These are phyloP conservation scores for Henricia sp. DNA, from an alignment of 53 echinoderm and acorn worm species.

Conservation along the genomic window DNA sequence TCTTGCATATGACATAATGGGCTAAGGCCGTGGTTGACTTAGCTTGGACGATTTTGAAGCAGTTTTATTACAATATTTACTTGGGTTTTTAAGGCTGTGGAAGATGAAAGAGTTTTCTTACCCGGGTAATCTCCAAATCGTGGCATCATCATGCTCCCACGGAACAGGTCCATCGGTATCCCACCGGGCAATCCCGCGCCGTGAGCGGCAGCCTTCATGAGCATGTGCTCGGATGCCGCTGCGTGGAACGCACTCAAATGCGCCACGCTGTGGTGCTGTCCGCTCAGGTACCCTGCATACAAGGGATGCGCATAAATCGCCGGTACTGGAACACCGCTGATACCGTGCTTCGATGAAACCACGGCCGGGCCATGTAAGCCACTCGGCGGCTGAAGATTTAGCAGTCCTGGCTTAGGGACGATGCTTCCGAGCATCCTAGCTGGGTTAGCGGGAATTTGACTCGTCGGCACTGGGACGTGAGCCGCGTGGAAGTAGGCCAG, in stretches of 20 bases:
- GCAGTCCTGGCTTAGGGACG: slow-evolving; percentile 91
- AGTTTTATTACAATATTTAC: too few relatives aligned
- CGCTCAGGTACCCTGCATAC: slow-evolving; percentile 84
- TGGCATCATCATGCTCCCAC: slow-evolving; percentile 92
- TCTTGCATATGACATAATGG: too few relatives aligned
- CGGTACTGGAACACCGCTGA: slow-evolving; percentile 74
- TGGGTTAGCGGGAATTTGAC: slow-evolving; percentile 56
- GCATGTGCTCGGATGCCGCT: slow-evolving; percentile 80
- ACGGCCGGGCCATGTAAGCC: slow-evolving; percentile 19
- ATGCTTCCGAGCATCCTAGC: slow-evolving; percentile 78
- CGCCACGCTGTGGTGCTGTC: slow-evolving; percentile 78
- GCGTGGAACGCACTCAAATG: slow-evolving; percentile 91
- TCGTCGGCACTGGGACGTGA: slow-evolving; percentile 31
- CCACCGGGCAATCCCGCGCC: slow-evolving; percentile 74
- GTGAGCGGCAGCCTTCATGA: slow-evolving; percentile 62
- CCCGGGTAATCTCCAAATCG: slow-evolving; percentile 93
- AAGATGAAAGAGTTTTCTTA: slow-evolving; percentile 35
- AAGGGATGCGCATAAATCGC: slow-evolving; percentile 97
- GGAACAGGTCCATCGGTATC: slow-evolving; percentile 85
- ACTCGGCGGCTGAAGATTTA: slow-evolving; percentile 79
- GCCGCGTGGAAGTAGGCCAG: slow-evolving; percentile 51
- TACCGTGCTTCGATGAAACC: slow-evolving; percentile 33
- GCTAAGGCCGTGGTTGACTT: too few relatives aligned
- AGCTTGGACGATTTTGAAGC: too few relatives aligned
- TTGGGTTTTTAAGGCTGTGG: too few relatives aligned